These are phyloP conservation scores for Fulica atra DNA, from an alignment of 2,113 vertebrate species.

Conservation along the genomic window DNA sequence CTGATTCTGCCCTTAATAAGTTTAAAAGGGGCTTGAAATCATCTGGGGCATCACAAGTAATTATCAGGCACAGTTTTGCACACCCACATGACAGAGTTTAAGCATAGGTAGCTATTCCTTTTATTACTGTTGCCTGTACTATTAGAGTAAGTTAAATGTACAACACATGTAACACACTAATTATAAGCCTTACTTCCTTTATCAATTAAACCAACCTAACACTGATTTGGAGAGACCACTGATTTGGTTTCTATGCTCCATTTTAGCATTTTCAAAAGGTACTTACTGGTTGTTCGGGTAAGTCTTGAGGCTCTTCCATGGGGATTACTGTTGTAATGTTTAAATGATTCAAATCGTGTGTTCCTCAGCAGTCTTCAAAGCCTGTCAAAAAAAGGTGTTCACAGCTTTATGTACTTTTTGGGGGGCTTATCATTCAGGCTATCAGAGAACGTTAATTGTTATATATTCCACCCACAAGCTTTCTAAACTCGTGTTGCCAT, in stretches of 20 bases:
- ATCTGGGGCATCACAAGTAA: neutral
- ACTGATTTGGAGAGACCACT: neutral
- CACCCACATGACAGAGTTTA: neutral
- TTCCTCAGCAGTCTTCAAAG: conserved; percentile 71
- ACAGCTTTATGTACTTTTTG: conserved; percentile 73
- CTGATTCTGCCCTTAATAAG: neutral
- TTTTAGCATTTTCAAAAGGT: conserved; percentile 7
- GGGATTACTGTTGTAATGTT: conserved; percentile 48
- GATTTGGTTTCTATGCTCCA: neutral
- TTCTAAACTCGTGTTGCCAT: conserved; percentile 63
- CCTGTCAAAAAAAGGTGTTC: conserved; percentile 71
- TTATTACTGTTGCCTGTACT: neutral
- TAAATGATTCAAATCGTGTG: neutral
- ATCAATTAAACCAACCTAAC: neutral
- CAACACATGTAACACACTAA: neutral
- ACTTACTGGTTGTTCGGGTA: conserved; percentile 81
- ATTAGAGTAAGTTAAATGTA: neutral
- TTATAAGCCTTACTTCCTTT: neutral
- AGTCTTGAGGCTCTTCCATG: conserved; percentile 81
- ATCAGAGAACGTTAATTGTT: conserved; percentile 66
- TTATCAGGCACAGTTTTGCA: neutral
- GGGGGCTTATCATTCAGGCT: conserved; percentile 75
- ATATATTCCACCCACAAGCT: conserved; percentile 61
- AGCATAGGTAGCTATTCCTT: neutral
- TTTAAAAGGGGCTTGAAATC: neutral